Evolutionary conservation across 2,797 vertebrate genomes (phyloP).

Genomic region (Helarctos malayanus): DNA sequence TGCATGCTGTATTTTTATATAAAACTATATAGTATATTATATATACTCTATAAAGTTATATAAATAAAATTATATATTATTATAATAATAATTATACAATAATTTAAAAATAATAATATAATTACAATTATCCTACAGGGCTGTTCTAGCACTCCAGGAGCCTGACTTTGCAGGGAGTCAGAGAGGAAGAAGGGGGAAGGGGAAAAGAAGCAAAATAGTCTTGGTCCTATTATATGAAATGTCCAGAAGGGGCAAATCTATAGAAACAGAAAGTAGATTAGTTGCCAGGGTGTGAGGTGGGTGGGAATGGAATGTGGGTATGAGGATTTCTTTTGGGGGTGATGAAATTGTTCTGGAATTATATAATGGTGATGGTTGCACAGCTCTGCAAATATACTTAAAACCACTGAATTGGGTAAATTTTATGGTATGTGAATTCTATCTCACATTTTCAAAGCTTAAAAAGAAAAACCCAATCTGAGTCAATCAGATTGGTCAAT

Average conservation of each 20-base stretch:
- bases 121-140: background rate
- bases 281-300: background rate
- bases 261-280: background rate
- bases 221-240: background rate
- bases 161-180: background rate
- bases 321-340: background rate
- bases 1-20: background rate
- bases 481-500: background rate
- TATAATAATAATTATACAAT: background rate
- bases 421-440: constrained; percentile 28
- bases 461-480: background rate
- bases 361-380: background rate
- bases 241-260: background rate
- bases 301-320: background rate
- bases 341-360: constrained; percentile 45
- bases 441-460: background rate
- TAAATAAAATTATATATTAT: background rate
- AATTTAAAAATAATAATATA: background rate
- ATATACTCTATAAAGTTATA: background rate
- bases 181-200: background rate
- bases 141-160: background rate
- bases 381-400: background rate
- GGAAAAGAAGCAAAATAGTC: background rate
- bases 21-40: background rate
- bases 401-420: constrained; percentile 16